Evolutionary conservation across 2,113 vertebrate species (phyloP).

Genomic region (Phrynocephalus versicolor): DNA sequence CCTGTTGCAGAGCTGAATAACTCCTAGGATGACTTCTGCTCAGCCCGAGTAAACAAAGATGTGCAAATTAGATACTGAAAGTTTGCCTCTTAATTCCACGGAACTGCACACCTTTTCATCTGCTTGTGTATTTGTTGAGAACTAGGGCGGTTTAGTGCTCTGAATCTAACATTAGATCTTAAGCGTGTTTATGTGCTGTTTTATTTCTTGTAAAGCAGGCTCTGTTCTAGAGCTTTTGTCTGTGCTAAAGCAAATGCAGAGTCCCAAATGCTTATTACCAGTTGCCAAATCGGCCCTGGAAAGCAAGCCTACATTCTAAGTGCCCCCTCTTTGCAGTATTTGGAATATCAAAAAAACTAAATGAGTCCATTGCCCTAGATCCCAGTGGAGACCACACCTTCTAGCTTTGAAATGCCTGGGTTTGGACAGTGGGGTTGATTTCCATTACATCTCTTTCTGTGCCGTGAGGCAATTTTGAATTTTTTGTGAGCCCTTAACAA

Average conservation of each 20-base stretch:
- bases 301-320: neutral
- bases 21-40: neutral
- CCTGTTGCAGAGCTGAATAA: neutral
- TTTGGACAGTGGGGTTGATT: neutral
- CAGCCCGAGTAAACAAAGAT: neutral
- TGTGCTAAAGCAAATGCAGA: neutral
- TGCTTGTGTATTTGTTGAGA: neutral
- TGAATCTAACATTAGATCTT: neutral
- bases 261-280: neutral
- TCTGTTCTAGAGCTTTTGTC: neutral
- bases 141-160: neutral
- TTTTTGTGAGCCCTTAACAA: neutral
- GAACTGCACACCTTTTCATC: neutral
- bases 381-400: neutral
- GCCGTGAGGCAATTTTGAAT: neutral
- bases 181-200: neutral
- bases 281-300: neutral
- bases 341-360: neutral
- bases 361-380: neutral
- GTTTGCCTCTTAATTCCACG: neutral
- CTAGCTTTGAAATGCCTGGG: slow-evolving; percentile 5
- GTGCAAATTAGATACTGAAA: neutral
- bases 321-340: neutral
- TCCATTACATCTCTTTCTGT: neutral
- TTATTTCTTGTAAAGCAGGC: neutral